Evolutionary conservation across 1,140 invertebrate species (phyloP).

Genomic region (Apolygus lucorum): DNA sequence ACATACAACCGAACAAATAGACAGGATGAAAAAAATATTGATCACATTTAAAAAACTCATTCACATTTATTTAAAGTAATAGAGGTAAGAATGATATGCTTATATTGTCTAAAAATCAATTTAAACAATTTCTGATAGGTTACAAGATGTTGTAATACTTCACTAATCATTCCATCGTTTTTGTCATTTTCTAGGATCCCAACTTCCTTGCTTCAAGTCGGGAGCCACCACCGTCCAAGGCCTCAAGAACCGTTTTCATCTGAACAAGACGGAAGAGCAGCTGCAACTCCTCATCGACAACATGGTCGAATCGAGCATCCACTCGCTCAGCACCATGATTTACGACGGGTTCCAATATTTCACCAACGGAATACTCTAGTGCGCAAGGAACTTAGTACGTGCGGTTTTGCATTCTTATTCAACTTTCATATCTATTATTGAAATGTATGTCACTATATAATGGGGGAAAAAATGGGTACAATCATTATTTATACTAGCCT

Average conservation of each 20-base stretch:
- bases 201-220: constrained; percentile 91
- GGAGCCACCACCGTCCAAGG: constrained; percentile 75
- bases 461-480: too few relatives aligned
- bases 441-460: not conserved
- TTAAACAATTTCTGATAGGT: not conserved
- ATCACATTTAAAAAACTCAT: too few relatives aligned
- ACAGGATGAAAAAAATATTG: too few relatives aligned
- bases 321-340: constrained; percentile 93
- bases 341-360: constrained; percentile 99
- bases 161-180: not conserved
- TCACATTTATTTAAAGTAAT: too few relatives aligned
- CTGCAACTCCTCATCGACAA: constrained; percentile 83
- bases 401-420: too few relatives aligned
- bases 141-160: constrained; percentile 23
- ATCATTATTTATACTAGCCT: too few relatives aligned
- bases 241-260: constrained; percentile 87
- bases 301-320: constrained; percentile 86
- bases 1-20: too few relatives aligned
- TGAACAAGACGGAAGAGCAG: constrained; percentile 90
- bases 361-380: constrained; percentile 86
- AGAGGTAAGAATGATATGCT: too few relatives aligned
- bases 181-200: constrained; percentile 63
- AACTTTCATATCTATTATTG: not conserved
- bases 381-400: too few relatives aligned
- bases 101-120: not conserved